Percentiles rank a stretch among this genome's conserved stretches.
Conservation (phyloP, 2,888 invertebrate genomes). For the Bruchidius siliquastri region DNA sequence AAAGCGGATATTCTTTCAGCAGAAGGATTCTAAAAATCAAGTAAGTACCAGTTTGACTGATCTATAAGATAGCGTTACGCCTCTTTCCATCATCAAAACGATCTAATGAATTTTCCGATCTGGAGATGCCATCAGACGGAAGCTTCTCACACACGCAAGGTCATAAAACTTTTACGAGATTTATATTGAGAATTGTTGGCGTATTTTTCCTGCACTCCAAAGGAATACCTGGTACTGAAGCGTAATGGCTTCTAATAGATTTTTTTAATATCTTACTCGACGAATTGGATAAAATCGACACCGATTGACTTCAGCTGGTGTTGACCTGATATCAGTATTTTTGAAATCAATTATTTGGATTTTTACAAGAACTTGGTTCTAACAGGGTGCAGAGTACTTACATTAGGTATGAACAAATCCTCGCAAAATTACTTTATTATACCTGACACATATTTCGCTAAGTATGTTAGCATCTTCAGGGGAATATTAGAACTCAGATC, state of each 20-base stretch:
- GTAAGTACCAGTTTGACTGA: not conserved
- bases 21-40: too few species aligned
- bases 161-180: not conserved
- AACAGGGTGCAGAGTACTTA: too few species aligned
- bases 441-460: too few species aligned
- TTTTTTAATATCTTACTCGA: not conserved
- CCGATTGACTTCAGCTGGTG: not conserved
- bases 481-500: too few species aligned
- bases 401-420: too few species aligned
- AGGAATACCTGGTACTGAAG: not conserved
- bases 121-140: not conserved
- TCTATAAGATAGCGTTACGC: not conserved
- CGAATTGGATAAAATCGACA: not conserved
- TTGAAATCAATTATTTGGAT: too few species aligned
- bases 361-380: too few species aligned
- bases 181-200: not conserved
- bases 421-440: too few species aligned
- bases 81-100: not conserved
- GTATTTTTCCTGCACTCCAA: not conserved
- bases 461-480: too few species aligned
- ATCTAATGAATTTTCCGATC: not conserved
- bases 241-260: not conserved
- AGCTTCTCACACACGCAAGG: not conserved
- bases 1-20: too few species aligned
- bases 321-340: not conserved